phyloP scores from a whole-genome alignment of 2,888 invertebrate species.

The Eucera pruinosa region DNA sequence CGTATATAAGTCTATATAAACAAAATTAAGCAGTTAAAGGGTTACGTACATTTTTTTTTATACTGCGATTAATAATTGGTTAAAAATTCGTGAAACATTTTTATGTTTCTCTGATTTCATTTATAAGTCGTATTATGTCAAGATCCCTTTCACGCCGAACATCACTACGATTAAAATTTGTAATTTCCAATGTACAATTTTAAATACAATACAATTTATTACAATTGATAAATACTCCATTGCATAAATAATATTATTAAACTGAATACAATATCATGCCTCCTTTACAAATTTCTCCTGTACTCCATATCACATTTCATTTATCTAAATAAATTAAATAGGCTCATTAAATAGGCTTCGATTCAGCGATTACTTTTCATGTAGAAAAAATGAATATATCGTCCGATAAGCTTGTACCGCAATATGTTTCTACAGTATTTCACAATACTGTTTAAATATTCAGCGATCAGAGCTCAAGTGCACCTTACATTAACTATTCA shows the following conservation, averaged over 20 bases:
- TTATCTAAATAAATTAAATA: too few relatives aligned
- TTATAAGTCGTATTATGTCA: conserved; percentile 19
- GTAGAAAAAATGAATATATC: too few relatives aligned
- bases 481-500: too few relatives aligned
- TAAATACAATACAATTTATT: background rate
- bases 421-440: too few relatives aligned
- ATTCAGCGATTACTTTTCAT: too few relatives aligned
- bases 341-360: too few relatives aligned
- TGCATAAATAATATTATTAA: background rate
- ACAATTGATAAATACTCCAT: background rate
- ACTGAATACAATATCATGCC: background rate
- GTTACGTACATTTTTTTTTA: too few relatives aligned
- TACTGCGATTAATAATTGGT: background rate
- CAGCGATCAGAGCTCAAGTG: too few relatives aligned
- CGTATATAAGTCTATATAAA: background rate
- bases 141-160: background rate
- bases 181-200: background rate
- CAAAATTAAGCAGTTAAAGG: background rate
- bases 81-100: background rate
- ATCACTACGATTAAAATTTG: background rate
- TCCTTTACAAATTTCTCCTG: background rate
- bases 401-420: too few relatives aligned
- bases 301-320: background rate
- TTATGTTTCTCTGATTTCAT: background rate
- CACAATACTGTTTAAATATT: too few relatives aligned